Evolutionary conservation across 2,888 invertebrate genomes (phyloP), one percentile per base, ranked within the genome.

Genomic region (Monopis laevigella): DNA sequence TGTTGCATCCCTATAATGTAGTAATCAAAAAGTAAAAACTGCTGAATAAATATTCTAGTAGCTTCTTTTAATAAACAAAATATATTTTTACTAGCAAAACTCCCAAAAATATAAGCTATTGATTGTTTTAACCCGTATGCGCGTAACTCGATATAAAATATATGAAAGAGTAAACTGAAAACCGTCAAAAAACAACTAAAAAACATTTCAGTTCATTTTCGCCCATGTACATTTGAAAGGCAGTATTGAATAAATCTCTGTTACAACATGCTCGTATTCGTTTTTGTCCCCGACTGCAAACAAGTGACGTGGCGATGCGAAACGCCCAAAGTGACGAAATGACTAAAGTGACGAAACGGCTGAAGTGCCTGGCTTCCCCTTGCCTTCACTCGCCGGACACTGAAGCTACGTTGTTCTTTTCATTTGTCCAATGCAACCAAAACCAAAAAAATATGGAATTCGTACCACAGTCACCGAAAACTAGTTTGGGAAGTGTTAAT

Each of bases 391-490:
- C 32, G 32, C 14, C 32, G 32, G 17, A 32, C 36, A 12, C 36
- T 36, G 3, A 12, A 36, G 21, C 36, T n/a, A 36, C 36, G 36
- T 21, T 21, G 21, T 36, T 36, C 36, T 36, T 36, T 36, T 36
- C 36, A 36, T 36, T 21, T 36, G 36, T 21, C 19, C 36, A 36
- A 29, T 14, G 14, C 29, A 17, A 32, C 32, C 10, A 32, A 32
- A 29, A 36, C 18, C 36, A 19, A n/a, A 13, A 36, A n/a, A 36
- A 36, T 36, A 21, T 21, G 11, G 36, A 21, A 21, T 29, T 36
- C 16, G 36, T 21, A 12, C 18, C 21, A 36, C 34, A n/a, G 10
- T 17, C 11, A 36, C n/a, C n/a, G 36, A 21, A 21, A 36, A 36
- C 21, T 36, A 21, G 36, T 36, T 36, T 16, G 16, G 16, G 14